Evolutionary conservation across 2,113 vertebrate species (phyloP), one percentile per base, ranked within the genome.

Genomic region (Heptranchias perlo): DNA sequence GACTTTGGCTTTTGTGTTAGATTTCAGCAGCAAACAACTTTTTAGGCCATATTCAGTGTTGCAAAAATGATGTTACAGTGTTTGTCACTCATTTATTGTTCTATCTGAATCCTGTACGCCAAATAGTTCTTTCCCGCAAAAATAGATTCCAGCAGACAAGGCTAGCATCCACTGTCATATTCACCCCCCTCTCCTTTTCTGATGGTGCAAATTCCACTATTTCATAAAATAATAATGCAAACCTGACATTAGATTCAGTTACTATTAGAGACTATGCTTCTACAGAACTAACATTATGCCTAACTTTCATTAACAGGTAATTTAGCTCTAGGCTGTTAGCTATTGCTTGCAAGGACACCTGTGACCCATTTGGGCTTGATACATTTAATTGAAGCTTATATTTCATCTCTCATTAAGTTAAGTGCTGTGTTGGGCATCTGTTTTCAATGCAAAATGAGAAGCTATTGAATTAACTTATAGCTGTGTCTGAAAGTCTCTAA

Each of bases 341-440:
- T 95, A 95, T 69, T 1, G 44, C 64, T 67, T 95, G 31, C 44
- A 95, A 95, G 65, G 47, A 95, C 94, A 95, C 94, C 94, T 95
- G 94, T 69, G 47, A 95, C 65, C 65, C 44, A 95, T 95, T 73
- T 95, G 47, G 65, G 47, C 64, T 69, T 69, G 44, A 95, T 52
- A 67, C 65, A 69, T 95, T 95, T 95, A 95, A 95, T 95, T 64
- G 94, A 69, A 69, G 44, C 94, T 95, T 95, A 95, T 44, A 95
- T 95, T 95, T 95, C 64, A 95, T 95, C 64, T 95, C 94, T 95
- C 64, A 95, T 95, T 95, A 95, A 95, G 94, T 69, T 52, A 95
- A 95, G 65, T 73, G 65, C 65, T 69, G 94, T 73, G 11, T 95
- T 73, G 14, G 65, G 65, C 65, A 95, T 95, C 94, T 95, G 94